These are phyloP conservation scores for Neoaliturus tenellus DNA, from an alignment of 2,888 invertebrate genomes.

Conservation along the genomic window DNA sequence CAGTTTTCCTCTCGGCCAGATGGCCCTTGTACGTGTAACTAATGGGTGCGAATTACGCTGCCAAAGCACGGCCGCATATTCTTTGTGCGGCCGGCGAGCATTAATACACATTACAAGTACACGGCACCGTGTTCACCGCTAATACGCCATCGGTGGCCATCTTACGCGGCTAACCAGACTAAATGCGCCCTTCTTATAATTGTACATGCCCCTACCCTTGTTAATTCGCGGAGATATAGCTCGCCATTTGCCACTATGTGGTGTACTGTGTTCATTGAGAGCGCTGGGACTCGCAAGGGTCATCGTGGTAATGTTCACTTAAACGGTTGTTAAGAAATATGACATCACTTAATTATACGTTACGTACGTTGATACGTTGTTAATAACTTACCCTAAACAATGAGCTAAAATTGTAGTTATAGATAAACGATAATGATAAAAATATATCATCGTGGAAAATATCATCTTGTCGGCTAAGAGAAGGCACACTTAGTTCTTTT, in stretches of 20 bases:
- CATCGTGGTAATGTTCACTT: too few species aligned
- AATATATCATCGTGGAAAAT: too few species aligned
- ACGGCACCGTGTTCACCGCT: slow-evolving; percentile 18
- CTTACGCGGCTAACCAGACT: slow-evolving; percentile 40
- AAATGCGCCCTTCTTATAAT: slow-evolving; percentile 43
- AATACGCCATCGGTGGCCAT: slow-evolving; percentile 23
- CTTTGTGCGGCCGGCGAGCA: not conserved
- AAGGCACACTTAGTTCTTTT: too few species aligned
- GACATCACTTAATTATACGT: too few species aligned
- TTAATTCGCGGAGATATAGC: not conserved
- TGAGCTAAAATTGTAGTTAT: too few species aligned
- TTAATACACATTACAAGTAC: slow-evolving; percentile 29
- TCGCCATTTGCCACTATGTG: slow-evolving; percentile 21
- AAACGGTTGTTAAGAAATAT: too few species aligned
- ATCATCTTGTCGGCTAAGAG: too few species aligned
- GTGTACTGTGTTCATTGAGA: not conserved
- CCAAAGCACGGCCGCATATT: not conserved
- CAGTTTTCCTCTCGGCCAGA: not conserved
- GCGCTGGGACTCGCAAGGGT: not conserved
- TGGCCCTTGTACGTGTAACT: slow-evolving; percentile 5
- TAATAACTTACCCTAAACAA: too few species aligned
- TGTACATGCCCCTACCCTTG: slow-evolving; percentile 27
- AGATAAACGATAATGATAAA: too few species aligned
- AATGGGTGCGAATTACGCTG: not conserved
- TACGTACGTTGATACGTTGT: too few species aligned